phyloP scores from a whole-genome alignment of 2,113 vertebrate species.

The Pterophyllum scalare region DNA sequence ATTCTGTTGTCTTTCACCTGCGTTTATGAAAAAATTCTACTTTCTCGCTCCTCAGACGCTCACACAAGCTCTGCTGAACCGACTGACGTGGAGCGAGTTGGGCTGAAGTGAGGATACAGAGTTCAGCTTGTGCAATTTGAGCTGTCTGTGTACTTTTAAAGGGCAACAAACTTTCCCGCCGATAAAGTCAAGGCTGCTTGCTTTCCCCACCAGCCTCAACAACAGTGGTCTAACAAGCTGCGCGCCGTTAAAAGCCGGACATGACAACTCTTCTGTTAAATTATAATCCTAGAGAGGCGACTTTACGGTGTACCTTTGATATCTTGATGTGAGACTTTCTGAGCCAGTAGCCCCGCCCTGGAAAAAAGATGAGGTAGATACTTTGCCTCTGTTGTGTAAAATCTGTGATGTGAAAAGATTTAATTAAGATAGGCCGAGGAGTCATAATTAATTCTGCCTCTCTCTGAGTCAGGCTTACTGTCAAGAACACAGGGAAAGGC shows the following conservation, averaged over 20 bases:
- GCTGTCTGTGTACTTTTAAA: slow-evolving; percentile 64
- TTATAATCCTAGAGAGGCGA: slow-evolving; percentile 56
- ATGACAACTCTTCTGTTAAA: slow-evolving; percentile 62
- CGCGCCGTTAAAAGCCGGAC: slow-evolving; percentile 33
- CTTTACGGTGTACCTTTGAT: slow-evolving; percentile 67
- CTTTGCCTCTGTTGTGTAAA: slow-evolving; percentile 77
- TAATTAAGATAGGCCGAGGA: slow-evolving; percentile 84
- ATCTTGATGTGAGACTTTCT: slow-evolving; percentile 68
- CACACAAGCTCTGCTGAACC: slow-evolving; percentile 49
- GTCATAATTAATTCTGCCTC: slow-evolving; percentile 82
- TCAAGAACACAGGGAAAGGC: slow-evolving; percentile 75
- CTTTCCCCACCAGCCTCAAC: background rate
- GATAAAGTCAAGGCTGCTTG: slow-evolving; percentile 63
- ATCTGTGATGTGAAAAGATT: slow-evolving; percentile 84
- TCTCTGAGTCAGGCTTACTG: slow-evolving; percentile 70
- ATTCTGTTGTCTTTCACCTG: slow-evolving; percentile 36
- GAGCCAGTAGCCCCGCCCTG: slow-evolving; percentile 9
- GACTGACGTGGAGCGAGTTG: slow-evolving; percentile 11
- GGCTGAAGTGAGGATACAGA: slow-evolving; percentile 15
- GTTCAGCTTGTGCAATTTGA: slow-evolving; percentile 51
- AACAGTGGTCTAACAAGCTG: slow-evolving; percentile 39
- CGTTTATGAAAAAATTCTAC: slow-evolving; percentile 1
- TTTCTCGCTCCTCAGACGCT: slow-evolving; percentile 16
- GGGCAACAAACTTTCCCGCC: slow-evolving; percentile 71
- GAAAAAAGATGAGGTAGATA: slow-evolving; percentile 75